These are phyloP conservation scores for Sterrhoptilus dennistouni DNA, from an alignment of 2,113 vertebrate genomes.

Conservation along the genomic window DNA sequence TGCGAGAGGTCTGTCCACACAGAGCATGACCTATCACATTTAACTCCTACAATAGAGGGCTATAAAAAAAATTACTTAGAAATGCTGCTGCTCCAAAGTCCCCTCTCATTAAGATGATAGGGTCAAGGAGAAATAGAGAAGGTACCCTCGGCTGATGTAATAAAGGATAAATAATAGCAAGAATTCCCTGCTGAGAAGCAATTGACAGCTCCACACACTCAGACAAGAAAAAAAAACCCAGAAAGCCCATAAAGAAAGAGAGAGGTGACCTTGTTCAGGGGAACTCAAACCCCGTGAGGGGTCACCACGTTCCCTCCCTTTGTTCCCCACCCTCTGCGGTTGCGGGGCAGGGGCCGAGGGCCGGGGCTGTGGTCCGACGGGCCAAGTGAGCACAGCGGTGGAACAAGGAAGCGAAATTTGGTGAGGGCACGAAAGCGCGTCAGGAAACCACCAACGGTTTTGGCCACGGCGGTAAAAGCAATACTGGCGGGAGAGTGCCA, in stretches of 20 bases:
- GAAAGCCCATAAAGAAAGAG: not conserved
- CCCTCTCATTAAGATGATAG: not conserved
- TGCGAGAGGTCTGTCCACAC: not conserved
- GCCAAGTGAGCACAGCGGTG: conserved; percentile 4
- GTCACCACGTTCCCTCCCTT: not conserved
- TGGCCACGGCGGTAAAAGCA: not conserved
- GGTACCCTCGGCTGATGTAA: conserved; percentile 6
- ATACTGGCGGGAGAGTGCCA: not conserved
- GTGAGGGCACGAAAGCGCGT: conserved; percentile 49
- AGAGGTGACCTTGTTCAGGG: not conserved
- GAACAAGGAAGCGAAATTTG: conserved; percentile 65
- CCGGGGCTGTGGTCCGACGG: not conserved
- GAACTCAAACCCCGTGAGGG: not conserved
- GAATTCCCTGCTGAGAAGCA: conserved; percentile 10
- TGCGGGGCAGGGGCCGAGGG: not conserved
- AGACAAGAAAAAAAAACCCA: not conserved
- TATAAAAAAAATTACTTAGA: not conserved
- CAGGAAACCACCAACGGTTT: conserved; percentile 79
- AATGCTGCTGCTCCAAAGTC: not conserved
- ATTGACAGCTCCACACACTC: not conserved
- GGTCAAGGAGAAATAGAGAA: conserved; percentile 7
- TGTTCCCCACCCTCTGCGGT: not conserved
- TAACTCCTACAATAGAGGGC: not conserved
- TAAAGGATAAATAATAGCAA: conserved; percentile 20
- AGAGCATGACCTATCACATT: not conserved